Conservation (phyloP, 2,888 invertebrate species). For the Lasioglossum vierecki region DNA sequence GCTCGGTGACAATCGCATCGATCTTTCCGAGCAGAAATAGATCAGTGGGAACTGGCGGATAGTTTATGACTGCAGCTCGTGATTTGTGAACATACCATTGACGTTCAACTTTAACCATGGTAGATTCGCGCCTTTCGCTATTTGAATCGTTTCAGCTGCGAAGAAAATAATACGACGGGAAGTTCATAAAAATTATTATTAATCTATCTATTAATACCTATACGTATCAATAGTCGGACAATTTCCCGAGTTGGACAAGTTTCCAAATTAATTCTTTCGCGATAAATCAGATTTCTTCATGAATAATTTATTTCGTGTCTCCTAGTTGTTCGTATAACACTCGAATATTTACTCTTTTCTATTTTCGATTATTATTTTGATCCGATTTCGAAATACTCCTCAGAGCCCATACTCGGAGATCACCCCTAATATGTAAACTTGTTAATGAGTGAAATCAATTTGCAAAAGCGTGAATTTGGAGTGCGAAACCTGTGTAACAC, state of each 20-base stretch:
- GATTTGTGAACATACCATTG: neutral
- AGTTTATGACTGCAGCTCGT: neutral
- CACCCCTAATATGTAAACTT: too few species aligned
- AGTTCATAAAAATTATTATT: neutral
- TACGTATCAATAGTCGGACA: neutral
- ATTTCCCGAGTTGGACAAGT: neutral
- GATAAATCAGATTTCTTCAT: neutral
- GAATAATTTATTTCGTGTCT: neutral
- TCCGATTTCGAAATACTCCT: too few species aligned
- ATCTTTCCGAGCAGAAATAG: constrained; percentile 23
- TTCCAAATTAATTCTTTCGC: neutral
- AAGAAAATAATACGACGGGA: too few species aligned
- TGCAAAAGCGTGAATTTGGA: too few species aligned
- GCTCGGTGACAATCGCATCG: neutral
- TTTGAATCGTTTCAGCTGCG: too few species aligned
- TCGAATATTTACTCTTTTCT: neutral
- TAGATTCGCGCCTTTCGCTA: too few species aligned
- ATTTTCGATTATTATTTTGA: too few species aligned
- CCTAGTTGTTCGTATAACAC: neutral
- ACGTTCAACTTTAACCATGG: neutral
- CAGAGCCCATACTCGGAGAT: too few species aligned
- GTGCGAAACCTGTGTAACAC: too few species aligned
- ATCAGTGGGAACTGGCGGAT: neutral
- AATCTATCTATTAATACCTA: neutral
- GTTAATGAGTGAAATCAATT: too few species aligned